Evolutionary conservation across 1,140 invertebrate genomes (phyloP).

Genomic region (Zaprionus capensis): DNA sequence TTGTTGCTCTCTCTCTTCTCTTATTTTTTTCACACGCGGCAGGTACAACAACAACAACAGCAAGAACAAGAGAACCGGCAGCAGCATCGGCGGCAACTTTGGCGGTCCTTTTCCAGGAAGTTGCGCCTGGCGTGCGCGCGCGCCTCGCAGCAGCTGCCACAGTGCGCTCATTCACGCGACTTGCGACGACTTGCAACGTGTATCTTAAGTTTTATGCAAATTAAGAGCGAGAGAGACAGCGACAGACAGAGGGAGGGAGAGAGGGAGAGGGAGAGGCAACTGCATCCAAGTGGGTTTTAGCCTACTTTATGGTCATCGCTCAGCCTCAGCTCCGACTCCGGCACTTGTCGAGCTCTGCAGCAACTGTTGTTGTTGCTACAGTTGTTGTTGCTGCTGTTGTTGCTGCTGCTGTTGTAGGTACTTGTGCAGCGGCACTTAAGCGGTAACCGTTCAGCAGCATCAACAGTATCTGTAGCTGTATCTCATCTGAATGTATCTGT

Average conservation of each 20-base stretch:
- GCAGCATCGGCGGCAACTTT: slow-evolving; percentile 66
- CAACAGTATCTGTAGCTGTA: slow-evolving; percentile 34
- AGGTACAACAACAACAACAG: slow-evolving; percentile 55
- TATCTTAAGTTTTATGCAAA: slow-evolving; percentile 79
- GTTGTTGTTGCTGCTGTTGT: slow-evolving; percentile 5
- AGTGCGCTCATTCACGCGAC: slow-evolving; percentile 69
- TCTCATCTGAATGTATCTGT: slow-evolving; percentile 26
- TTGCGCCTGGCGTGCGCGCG: slow-evolving; percentile 80
- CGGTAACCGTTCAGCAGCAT: slow-evolving; percentile 59
- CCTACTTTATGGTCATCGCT: slow-evolving; percentile 77
- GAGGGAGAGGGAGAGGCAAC: slow-evolving; percentile 6
- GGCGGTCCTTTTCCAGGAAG: slow-evolving; percentile 81
- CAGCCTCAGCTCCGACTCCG: slow-evolving; percentile 39
- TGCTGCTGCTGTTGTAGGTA: slow-evolving; percentile 35
- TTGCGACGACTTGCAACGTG: slow-evolving; percentile 29
- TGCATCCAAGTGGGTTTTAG: slow-evolving; percentile 69
- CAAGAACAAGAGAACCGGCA: slow-evolving; percentile 29
- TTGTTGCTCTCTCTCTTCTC: not conserved
- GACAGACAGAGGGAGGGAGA: slow-evolving; percentile 4
- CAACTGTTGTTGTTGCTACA: slow-evolving; percentile 33
- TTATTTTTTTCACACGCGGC: slow-evolving; percentile 64
- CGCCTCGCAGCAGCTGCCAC: slow-evolving; percentile 67
- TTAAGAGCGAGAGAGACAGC: slow-evolving; percentile 61
- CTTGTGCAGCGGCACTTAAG: slow-evolving; percentile 64
- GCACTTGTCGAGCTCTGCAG: slow-evolving; percentile 49